These are phyloP conservation scores for Pangasius mekongensis DNA, from an alignment of 2,797 vertebrate genomes.

Conservation along the genomic window DNA sequence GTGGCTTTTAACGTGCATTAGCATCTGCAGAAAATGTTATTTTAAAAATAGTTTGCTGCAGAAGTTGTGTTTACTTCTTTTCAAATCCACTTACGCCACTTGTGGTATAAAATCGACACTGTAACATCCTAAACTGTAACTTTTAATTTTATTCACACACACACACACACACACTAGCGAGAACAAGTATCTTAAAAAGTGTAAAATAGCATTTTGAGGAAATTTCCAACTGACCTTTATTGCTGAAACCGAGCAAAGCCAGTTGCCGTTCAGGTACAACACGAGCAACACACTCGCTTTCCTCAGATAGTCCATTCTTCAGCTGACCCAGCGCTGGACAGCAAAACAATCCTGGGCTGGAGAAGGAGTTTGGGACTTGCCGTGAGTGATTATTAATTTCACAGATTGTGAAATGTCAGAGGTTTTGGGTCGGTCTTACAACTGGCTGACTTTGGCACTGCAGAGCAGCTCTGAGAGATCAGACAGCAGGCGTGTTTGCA, in stretches of 20 bases:
- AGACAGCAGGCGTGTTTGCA: constrained; percentile 48
- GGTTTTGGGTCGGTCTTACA: not conserved
- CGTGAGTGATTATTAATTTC: not conserved
- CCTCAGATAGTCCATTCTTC: constrained; percentile 63
- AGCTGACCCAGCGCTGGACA: constrained; percentile 24
- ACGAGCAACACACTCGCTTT: constrained; percentile 60
- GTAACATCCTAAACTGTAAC: not conserved
- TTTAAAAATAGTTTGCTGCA: not conserved
- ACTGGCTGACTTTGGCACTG: constrained; percentile 23
- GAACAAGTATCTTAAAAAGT: not conserved
- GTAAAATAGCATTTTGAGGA: not conserved
- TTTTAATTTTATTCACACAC: not conserved
- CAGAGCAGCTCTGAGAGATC: constrained; percentile 61
- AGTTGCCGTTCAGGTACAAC: constrained; percentile 55
- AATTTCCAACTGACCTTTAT: constrained; percentile 36
- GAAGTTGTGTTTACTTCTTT: not conserved
- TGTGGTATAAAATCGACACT: not conserved
- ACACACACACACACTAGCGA: not conserved
- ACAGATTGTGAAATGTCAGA: not conserved
- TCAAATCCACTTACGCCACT: not conserved
- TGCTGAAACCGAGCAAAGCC: constrained; percentile 51
- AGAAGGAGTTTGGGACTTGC: not conserved
- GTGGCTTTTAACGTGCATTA: not conserved
- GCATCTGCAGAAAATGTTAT: not conserved
- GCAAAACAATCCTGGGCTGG: not conserved